Base-by-base conservation (phyloP, 2,888 invertebrate genomes). In the Camptogramma bilineatum region DNA sequence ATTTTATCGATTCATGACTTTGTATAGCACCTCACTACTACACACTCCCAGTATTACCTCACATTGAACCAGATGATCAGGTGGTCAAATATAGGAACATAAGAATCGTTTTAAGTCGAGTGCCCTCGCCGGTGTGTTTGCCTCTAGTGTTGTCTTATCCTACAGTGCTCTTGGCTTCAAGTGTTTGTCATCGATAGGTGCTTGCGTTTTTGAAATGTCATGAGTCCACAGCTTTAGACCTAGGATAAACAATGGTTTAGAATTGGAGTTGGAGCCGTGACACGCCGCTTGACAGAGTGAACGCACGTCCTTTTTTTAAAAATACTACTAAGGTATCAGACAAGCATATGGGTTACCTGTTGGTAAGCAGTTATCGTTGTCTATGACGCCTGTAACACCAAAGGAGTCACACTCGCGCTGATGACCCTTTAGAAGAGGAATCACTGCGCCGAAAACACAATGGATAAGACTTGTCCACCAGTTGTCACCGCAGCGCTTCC, bases 21-120 rank as follows among this genome's bases (percentile, higher is more conserved):
- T 8, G 19, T 21, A 42, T 21, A 44, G 50, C 18, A 31, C 52
- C 8, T 39, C 34, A 52, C 52, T 39, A 52, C 52, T 39, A 21
- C 7, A 34, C 18, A 52, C 31, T 13, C 17, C 13, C 31, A 17
- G 19, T 44, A 53, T 55, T 64, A 61, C 54, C 52, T 53, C 48
- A 56, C 51, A 47, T 46, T 63, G 62, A 66, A 68, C 64, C 62
- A 72, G 65, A 63, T 67, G 53, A 68, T 65, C 59, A 55, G 52
- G 64, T 64, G 67, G 66, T 68, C 68, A 72, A 72, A 70, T 56
- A 69, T 57, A 69, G 64, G 75, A 79, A 91, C 91, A 90, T 84
- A 78, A 82, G 83, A 91, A 89, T 85, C 84, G 87, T 91, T 91
- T 91, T 91, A 91, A 85, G 78, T 80, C 76, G 74, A 87, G 88